Evolutionary conservation across 1,140 invertebrate genomes (phyloP).

Genomic region (Zaprionus vittiger): DNA sequence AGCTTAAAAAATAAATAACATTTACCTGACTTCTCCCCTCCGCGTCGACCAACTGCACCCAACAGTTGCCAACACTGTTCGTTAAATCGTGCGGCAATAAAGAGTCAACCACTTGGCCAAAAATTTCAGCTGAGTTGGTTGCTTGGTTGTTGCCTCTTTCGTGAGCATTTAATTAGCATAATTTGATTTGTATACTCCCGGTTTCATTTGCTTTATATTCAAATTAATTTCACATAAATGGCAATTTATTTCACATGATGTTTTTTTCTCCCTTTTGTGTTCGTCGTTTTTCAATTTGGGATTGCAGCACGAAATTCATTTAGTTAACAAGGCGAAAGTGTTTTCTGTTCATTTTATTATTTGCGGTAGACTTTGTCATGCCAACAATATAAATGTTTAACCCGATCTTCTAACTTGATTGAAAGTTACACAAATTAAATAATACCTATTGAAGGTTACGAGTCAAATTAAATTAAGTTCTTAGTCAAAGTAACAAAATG

Average conservation of each 20-base stretch:
- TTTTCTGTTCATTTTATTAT: constrained; percentile 15
- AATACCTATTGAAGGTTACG: background rate
- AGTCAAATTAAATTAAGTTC: background rate
- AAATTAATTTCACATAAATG: constrained; percentile 62
- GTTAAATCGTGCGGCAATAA: constrained; percentile 70
- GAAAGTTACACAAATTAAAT: constrained; percentile 39
- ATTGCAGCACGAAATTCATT: constrained; percentile 29
- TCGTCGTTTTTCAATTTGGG: constrained; percentile 25
- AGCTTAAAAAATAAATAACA: constrained; percentile 65
- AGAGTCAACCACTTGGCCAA: constrained; percentile 69
- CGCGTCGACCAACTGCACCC: background rate
- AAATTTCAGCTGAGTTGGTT: constrained; percentile 38
- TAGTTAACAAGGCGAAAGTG: constrained; percentile 42
- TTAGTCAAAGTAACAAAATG: background rate
- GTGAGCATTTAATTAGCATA: constrained; percentile 75
- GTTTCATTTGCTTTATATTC: constrained; percentile 39
- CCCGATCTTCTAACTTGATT: constrained; percentile 41
- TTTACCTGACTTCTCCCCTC: constrained; percentile 53
- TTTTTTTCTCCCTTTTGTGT: constrained; percentile 16
- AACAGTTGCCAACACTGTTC: constrained; percentile 27
- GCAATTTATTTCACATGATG: constrained; percentile 46
- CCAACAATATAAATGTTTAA: constrained; percentile 25
- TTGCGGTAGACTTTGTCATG: background rate
- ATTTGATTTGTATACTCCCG: constrained; percentile 58
- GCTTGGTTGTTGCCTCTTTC: constrained; percentile 35